Conservation (phyloP, 1,140 invertebrate species). For the Drosophila kepulauana region DNA sequence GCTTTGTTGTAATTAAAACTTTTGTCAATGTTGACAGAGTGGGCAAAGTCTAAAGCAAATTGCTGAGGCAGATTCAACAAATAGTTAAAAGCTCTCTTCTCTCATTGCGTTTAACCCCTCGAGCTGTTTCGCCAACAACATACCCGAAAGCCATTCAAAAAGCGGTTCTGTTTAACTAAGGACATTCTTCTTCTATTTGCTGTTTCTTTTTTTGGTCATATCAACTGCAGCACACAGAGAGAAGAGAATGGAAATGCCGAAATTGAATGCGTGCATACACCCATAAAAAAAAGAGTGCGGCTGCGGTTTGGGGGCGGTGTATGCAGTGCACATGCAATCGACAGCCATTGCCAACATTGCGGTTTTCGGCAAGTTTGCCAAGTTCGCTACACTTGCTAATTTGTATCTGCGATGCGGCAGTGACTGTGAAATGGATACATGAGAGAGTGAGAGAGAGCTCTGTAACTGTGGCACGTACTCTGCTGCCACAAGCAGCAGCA, state of each 20-base stretch:
- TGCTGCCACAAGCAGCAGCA: background rate
- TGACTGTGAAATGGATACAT: constrained; percentile 38
- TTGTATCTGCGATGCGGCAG: constrained; percentile 63
- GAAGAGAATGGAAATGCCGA: constrained; percentile 31
- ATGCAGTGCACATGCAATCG: constrained; percentile 26
- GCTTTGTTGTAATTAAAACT: constrained; percentile 76
- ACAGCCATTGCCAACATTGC: constrained; percentile 25
- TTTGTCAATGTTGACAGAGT: constrained; percentile 68
- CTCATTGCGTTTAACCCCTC: background rate
- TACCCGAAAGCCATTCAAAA: constrained; percentile 20
- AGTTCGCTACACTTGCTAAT: constrained; percentile 56
- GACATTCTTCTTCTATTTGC: background rate
- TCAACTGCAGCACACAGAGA: constrained; percentile 26
- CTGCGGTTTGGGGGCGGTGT: background rate
- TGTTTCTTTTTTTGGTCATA: constrained; percentile 2
- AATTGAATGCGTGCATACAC: constrained; percentile 37
- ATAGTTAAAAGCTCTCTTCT: constrained; percentile 28
- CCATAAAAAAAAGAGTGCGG: background rate
- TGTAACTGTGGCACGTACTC: constrained; percentile 57
- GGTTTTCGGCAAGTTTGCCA: constrained; percentile 9
- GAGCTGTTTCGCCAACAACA: background rate
- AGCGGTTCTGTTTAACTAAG: constrained; percentile 31
- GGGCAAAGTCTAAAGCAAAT: constrained; percentile 43
- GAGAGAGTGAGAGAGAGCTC: constrained; percentile 25
- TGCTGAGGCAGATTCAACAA: constrained; percentile 32